phyloP scores from a whole-genome alignment of 2,888 invertebrate species.

The Polymixis flavicincta region DNA sequence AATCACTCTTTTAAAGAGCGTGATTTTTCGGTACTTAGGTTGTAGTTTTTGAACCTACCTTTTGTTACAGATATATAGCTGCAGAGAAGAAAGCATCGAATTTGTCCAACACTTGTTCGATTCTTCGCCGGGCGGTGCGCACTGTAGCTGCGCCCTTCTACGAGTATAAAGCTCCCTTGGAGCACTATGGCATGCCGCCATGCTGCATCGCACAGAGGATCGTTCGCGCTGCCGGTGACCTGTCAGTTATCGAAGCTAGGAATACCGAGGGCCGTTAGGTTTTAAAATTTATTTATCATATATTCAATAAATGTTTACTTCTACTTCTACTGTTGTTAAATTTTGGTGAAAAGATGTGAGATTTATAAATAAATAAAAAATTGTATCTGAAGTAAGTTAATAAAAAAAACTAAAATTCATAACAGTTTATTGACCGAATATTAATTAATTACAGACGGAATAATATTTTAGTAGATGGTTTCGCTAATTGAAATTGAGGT shows the following conservation, averaged over 20 bases:
- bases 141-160: constrained; percentile 70
- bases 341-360: not conserved
- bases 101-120: constrained; percentile 67
- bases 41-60: too few species aligned
- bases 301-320: not conserved
- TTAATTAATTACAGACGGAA: not conserved
- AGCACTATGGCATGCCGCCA: constrained; percentile 75
- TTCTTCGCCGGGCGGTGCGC: constrained; percentile 75
- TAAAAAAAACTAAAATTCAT: not conserved
- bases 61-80: constrained; percentile 71
- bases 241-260: constrained; percentile 62
- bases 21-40: too few species aligned
- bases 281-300: not conserved
- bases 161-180: constrained; percentile 77
- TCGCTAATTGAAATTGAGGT: not conserved
- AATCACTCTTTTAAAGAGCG: too few species aligned
- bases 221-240: constrained; percentile 69
- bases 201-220: constrained; percentile 76
- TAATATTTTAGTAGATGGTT: not conserved
- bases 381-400: not conserved
- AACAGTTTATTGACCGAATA: not conserved
- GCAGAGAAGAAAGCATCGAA: constrained; percentile 72
- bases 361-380: not conserved
- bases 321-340: too few species aligned
- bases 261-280: constrained; percentile 47